A percentile compares a stretch with the other conserved stretches of the same genome.
Conservation (phyloP, 2,797 vertebrate species). For the Siniperca undulata region DNA sequence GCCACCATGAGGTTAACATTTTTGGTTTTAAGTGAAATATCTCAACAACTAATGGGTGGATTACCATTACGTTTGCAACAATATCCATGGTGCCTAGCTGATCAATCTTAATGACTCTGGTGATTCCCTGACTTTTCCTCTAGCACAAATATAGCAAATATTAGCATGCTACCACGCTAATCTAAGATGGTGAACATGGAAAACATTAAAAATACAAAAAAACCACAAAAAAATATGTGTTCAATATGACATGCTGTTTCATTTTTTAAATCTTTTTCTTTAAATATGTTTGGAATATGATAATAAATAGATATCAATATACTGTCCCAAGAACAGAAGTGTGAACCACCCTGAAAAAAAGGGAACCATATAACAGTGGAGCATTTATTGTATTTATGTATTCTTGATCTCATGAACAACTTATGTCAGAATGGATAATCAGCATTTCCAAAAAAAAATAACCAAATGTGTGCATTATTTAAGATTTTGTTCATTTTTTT, state of each 20-base stretch:
- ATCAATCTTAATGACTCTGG: not conserved
- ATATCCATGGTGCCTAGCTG: not conserved
- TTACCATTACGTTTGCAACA: not conserved
- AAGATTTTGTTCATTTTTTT: not conserved
- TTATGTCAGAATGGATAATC: slow-evolving; percentile 5
- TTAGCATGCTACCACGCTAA: not conserved
- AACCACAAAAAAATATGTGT: too few species aligned
- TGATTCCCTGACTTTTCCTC: not conserved
- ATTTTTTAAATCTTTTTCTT: not conserved
- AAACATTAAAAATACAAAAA: too few species aligned
- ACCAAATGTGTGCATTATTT: slow-evolving; percentile 12
- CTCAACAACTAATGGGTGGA: not conserved
- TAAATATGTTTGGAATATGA: not conserved
- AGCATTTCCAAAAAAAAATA: not conserved
- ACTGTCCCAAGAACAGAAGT: not conserved
- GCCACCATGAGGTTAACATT: not conserved
- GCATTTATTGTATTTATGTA: not conserved
- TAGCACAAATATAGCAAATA: not conserved
- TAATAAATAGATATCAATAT: slow-evolving; percentile 1
- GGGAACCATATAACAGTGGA: not conserved
- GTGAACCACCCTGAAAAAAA: not conserved
- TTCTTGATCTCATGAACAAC: too few species aligned
- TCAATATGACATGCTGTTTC: too few species aligned
- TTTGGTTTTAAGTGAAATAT: not conserved
- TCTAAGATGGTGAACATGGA: not conserved